Conservation (phyloP, 2,113 vertebrate genomes). For the Chaetodon auriga region DNA sequence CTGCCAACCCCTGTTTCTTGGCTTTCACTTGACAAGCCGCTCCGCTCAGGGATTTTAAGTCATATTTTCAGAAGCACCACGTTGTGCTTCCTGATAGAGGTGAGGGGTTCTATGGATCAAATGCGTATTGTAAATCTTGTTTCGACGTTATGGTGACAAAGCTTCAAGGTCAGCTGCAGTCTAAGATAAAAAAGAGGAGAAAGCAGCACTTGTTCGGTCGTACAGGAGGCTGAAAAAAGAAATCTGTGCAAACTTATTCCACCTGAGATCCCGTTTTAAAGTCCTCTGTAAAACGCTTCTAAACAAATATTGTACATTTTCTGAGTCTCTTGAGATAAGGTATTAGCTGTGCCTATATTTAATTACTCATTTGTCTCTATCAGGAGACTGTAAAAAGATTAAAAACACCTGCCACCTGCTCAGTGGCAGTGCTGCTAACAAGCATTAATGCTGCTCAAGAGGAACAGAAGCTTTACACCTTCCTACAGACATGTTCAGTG, state of each 20-base stretch:
- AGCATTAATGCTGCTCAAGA: neutral
- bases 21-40: slow-evolving; percentile 48
- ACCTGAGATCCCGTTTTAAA: neutral
- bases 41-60: slow-evolving; percentile 38
- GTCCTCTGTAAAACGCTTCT: neutral
- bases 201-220: neutral
- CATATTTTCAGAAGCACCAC: slow-evolving; percentile 27
- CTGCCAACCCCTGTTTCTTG: slow-evolving; percentile 51
- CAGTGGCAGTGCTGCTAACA: neutral
- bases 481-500: neutral
- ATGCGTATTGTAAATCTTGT: slow-evolving; percentile 20
- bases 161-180: slow-evolving; percentile 19
- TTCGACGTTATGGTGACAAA: slow-evolving; percentile 12
- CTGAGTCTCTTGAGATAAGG: neutral
- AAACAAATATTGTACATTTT: slow-evolving; percentile 8
- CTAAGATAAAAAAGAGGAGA: slow-evolving; percentile 1
- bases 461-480: neutral
- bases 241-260: neutral
- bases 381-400: neutral
- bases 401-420: slow-evolving; percentile 9
- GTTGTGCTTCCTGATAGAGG: slow-evolving; percentile 21
- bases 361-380: slow-evolving; percentile 9
- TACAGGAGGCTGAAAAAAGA: neutral
- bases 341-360: slow-evolving; percentile 2
- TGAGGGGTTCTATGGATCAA: slow-evolving; percentile 11